These are phyloP conservation scores for Crematogaster levior DNA, from an alignment of 2,888 invertebrate genomes.

Conservation along the genomic window DNA sequence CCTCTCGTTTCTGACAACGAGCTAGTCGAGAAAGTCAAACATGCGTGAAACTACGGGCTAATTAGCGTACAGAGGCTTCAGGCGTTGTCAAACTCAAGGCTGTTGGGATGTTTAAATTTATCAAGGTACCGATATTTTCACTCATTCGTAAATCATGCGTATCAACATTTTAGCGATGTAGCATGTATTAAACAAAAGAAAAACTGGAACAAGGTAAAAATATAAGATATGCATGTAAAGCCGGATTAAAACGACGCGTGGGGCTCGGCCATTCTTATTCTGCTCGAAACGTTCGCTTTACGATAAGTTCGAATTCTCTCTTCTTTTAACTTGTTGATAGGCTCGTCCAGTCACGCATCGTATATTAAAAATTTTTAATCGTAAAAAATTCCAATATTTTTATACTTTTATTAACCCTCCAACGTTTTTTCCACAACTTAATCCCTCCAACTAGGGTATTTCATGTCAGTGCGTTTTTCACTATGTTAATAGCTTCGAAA, in stretches of 20 bases:
- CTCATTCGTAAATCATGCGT: neutral
- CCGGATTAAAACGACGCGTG: no score
- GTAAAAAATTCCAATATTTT: neutral
- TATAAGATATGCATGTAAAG: no score
- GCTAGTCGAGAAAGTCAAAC: slow-evolving; percentile 62
- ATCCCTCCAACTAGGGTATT: no score
- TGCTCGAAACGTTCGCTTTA: no score
- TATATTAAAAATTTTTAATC: neutral
- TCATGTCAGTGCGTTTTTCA: no score
- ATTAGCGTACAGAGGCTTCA: slow-evolving; percentile 57
- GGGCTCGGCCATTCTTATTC: no score
- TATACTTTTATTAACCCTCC: neutral
- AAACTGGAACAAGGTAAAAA: neutral
- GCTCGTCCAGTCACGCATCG: no score
- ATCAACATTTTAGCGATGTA: neutral
- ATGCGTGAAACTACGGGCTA: slow-evolving; percentile 69
- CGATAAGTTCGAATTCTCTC: no score
- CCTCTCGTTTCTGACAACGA: slow-evolving; percentile 26
- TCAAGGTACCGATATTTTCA: neutral
- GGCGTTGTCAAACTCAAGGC: slow-evolving; percentile 28
- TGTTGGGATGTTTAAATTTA: neutral
- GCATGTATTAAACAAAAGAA: slow-evolving; percentile 53
- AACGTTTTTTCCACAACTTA: no score
- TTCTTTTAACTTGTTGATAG: no score
- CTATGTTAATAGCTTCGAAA: no score